Percentiles rank a stretch among this genome's conserved stretches.
These are phyloP conservation scores for Brenthis daphne DNA, from an alignment of 2,888 invertebrate species.

Conservation along the genomic window DNA sequence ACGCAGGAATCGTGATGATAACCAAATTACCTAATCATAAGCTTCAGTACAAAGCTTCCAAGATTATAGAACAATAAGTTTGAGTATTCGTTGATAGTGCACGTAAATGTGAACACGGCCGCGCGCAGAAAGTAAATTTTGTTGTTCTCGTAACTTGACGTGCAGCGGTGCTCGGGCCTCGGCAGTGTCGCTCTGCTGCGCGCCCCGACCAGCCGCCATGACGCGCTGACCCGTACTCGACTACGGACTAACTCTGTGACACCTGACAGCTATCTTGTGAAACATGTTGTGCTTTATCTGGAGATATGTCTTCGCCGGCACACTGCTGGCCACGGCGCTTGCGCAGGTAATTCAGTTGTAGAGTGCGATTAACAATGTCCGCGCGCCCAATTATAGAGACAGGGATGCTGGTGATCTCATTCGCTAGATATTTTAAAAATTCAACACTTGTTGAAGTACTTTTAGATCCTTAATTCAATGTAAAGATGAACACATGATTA, in stretches of 20 bases:
- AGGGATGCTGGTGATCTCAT: slow-evolving; percentile 44
- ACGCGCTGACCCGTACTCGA: slow-evolving; percentile 54
- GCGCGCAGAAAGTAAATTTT: slow-evolving; percentile 75
- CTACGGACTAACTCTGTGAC: slow-evolving; percentile 30
- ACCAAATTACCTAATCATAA: slow-evolving; percentile 6
- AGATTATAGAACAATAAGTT: slow-evolving; percentile 16
- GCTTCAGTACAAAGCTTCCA: slow-evolving; percentile 11
- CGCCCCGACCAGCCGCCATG: slow-evolving; percentile 69
- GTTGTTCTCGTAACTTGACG: slow-evolving; percentile 57
- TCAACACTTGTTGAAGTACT: no score
- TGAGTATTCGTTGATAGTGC: slow-evolving; percentile 24
- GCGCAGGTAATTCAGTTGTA: slow-evolving; percentile 61
- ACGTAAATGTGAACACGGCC: slow-evolving; percentile 60
- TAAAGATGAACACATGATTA: no score
- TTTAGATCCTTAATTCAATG: no score
- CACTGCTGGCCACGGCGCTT: slow-evolving; percentile 55
- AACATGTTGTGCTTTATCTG: slow-evolving; percentile 63
- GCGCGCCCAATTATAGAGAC: slow-evolving; percentile 33
- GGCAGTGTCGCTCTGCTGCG: slow-evolving; percentile 71
- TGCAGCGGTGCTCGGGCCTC: slow-evolving; percentile 40
- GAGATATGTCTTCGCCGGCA: slow-evolving; percentile 57
- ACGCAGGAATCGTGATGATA: slow-evolving; percentile 12
- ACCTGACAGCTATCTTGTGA: slow-evolving; percentile 41
- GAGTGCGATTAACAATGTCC: slow-evolving; percentile 28
- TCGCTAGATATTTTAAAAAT: slow-evolving; percentile 23